A percentile compares a stretch with the other conserved stretches of the same genome.
Evolutionary conservation across 1,140 invertebrate species (phyloP).

Genomic region (Bombus waltoni): DNA sequence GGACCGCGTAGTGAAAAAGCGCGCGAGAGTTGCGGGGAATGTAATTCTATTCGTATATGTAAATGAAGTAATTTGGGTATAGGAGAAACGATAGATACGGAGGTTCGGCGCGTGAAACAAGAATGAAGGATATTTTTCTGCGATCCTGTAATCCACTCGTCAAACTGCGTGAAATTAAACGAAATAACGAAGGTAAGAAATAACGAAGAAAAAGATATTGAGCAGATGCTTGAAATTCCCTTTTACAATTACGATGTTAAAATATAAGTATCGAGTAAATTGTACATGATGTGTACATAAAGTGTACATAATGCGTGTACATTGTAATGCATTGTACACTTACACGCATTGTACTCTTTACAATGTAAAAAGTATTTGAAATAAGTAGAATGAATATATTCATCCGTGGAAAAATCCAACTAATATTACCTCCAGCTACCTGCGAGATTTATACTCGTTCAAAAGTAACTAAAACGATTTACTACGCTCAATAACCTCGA

Average conservation of each 20-base stretch:
- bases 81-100: no score
- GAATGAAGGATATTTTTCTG: no score
- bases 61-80: no score
- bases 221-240: neutral
- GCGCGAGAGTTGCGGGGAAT: neutral
- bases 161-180: neutral
- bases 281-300: neutral
- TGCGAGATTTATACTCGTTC: neutral
- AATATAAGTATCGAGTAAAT: neutral
- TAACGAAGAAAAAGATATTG: neutral
- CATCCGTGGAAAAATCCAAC: neutral
- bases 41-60: no score
- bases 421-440: neutral
- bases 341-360: no score
- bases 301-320: no score
- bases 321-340: no score
- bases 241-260: neutral
- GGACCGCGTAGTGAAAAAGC: neutral
- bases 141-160: no score
- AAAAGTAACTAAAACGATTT: neutral
- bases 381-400: neutral
- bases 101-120: no score
- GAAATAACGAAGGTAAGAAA: neutral
- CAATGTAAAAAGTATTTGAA: neutral
- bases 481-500: neutral